Evolutionary conservation across 2,888 invertebrate genomes (phyloP).

Genomic region (Epirrhoe alternata): DNA sequence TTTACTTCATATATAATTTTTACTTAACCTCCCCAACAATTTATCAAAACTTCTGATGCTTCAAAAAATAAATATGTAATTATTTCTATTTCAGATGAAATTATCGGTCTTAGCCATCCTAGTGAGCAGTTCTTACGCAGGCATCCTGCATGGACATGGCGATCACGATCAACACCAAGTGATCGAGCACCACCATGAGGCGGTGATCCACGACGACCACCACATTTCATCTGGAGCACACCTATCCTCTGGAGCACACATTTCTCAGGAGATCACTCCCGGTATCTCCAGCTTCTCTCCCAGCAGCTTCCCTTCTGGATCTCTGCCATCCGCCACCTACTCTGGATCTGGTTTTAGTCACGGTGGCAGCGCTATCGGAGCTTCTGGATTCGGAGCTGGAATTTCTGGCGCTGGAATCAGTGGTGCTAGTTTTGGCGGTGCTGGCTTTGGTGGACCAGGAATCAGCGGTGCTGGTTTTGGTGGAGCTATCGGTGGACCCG

Average conservation of each 20-base stretch:
- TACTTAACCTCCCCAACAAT: background rate
- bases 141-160: constrained; percentile 62
- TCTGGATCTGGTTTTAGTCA: constrained; percentile 55
- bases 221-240: constrained; percentile 34
- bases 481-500: constrained; percentile 51
- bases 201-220: constrained; percentile 42
- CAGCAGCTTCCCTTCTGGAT: constrained; percentile 75
- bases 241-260: constrained; percentile 23
- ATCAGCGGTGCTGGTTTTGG: constrained; percentile 27
- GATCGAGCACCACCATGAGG: constrained; percentile 45
- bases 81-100: constrained; percentile 69
- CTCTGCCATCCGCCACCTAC: constrained; percentile 73
- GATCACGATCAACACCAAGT: constrained; percentile 49
- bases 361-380: constrained; percentile 32
- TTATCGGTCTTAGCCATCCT: constrained; percentile 75
- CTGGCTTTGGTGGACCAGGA: constrained; percentile 19
- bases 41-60: background rate
- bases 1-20: background rate
- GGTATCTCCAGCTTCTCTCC: constrained; percentile 69
- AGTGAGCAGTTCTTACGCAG: constrained; percentile 71
- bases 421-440: constrained; percentile 22
- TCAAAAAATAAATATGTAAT: constrained; percentile 10
- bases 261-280: constrained; percentile 25
- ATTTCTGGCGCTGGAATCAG: background rate
- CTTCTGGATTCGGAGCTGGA: constrained; percentile 9